phyloP scores from a whole-genome alignment of 2,888 invertebrate genomes.

The Tipula confusa region DNA sequence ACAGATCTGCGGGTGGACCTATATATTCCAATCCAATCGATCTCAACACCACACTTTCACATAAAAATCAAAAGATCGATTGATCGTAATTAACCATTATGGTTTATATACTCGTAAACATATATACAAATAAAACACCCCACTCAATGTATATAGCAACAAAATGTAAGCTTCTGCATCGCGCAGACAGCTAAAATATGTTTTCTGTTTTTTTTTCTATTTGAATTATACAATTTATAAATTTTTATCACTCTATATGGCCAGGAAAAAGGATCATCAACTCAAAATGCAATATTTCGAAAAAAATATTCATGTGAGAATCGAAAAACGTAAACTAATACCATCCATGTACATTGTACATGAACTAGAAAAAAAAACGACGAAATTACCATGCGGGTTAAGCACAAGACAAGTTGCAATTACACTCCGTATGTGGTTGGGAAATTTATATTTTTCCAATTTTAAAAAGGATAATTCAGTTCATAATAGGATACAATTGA shows the following conservation, averaged over 20 bases:
- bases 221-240: background rate
- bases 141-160: no score
- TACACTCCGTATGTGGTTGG: background rate
- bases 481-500: constrained; percentile 12
- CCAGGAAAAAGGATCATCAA: constrained; percentile 25
- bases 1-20: background rate
- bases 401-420: constrained; percentile 9
- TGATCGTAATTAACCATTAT: constrained; percentile 9
- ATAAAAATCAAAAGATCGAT: constrained; percentile 14
- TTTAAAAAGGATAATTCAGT: background rate
- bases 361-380: background rate
- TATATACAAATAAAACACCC: background rate
- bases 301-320: background rate
- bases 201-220: background rate
- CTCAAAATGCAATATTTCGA: background rate
- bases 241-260: background rate
- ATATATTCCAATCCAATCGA: background rate
- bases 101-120: background rate
- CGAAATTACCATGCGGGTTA: background rate
- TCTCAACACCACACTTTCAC: background rate
- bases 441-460: background rate
- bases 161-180: background rate
- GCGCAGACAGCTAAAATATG: background rate
- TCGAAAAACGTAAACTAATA: background rate
- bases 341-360: no score